These are phyloP conservation scores for Cacoxenus indagator DNA, from an alignment of 2,888 invertebrate genomes.

Conservation along the genomic window DNA sequence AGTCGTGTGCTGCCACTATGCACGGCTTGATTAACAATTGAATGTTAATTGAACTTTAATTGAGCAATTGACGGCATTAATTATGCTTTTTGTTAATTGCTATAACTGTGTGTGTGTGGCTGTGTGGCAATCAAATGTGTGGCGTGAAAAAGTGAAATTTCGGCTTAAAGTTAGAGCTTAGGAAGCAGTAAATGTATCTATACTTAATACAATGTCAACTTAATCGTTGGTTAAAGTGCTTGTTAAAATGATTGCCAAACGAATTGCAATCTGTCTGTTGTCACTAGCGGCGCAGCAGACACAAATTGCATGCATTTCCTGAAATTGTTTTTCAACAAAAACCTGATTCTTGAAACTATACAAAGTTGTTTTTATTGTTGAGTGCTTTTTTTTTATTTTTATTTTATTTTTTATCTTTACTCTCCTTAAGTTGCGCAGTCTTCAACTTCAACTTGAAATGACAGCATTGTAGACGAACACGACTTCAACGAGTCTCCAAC, in stretches of 20 bases:
- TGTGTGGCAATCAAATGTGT: constrained; percentile 10
- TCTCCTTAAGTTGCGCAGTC: neutral
- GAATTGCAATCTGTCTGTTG: neutral
- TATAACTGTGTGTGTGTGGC: neutral
- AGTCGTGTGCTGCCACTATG: neutral
- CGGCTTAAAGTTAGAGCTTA: neutral
- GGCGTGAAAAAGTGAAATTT: neutral
- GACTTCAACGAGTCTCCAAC: neutral
- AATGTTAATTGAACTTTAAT: constrained; percentile 51
- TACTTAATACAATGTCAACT: neutral
- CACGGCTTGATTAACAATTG: constrained; percentile 17
- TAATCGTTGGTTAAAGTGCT: neutral
- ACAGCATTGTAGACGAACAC: neutral
- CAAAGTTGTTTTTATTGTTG: neutral
- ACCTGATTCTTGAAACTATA: constrained; percentile 7
- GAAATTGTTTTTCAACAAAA: constrained; percentile 30
- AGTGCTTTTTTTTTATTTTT: neutral
- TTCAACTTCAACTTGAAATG: neutral
- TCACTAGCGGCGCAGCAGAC: constrained; percentile 36
- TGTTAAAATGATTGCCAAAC: neutral
- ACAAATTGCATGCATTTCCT: constrained; percentile 52
- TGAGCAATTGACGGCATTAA: constrained; percentile 33
- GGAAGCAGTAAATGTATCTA: neutral
- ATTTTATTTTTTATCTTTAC: neutral
- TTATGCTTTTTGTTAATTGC: constrained; percentile 13